A percentile compares a stretch with the other conserved stretches of the same genome.
Evolutionary conservation across 2,113 vertebrate genomes (phyloP).

Genomic region (Osmerus mordax): DNA sequence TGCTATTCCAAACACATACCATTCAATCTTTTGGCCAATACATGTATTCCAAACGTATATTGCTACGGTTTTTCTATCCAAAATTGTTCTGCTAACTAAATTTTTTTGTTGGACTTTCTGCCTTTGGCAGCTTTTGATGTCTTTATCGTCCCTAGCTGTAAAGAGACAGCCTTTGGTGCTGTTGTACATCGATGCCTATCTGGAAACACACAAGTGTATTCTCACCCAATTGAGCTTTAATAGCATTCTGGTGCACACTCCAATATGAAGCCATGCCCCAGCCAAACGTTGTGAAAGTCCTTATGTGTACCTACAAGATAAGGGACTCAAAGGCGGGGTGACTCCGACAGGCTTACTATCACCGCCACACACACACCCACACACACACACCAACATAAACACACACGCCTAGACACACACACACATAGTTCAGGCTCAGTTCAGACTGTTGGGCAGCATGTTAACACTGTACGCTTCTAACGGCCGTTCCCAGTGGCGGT

Average conservation of each 20-base stretch:
- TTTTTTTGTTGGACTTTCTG: no score
- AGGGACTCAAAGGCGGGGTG: conserved; percentile 23
- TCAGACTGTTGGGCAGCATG: conserved; percentile 1
- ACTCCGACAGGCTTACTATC: conserved; percentile 6
- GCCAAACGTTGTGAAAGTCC: conserved; percentile 14
- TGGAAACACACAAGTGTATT: conserved; percentile 16
- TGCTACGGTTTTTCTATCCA: no score
- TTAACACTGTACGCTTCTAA: conserved; percentile 13
- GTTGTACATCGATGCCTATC: conserved; percentile 8
- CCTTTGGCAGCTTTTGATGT: conserved; percentile 7
- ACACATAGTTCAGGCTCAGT: not conserved
- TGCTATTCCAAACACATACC: not conserved
- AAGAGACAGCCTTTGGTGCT: not conserved
- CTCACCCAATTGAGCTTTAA: conserved; percentile 21
- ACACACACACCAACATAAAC: not conserved
- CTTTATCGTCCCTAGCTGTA: not conserved
- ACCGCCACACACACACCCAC: not conserved
- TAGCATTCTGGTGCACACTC: conserved; percentile 18
- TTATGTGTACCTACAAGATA: conserved; percentile 44
- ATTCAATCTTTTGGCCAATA: no score
- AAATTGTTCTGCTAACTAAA: no score
- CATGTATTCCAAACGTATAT: no score
- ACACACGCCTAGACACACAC: conserved; percentile 1
- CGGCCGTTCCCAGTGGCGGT: conserved; percentile 21
- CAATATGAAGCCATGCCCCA: conserved; percentile 26